These are phyloP conservation scores for Kryptopterus vitreolus DNA, from an alignment of 2,797 vertebrate genomes.

Conservation along the genomic window DNA sequence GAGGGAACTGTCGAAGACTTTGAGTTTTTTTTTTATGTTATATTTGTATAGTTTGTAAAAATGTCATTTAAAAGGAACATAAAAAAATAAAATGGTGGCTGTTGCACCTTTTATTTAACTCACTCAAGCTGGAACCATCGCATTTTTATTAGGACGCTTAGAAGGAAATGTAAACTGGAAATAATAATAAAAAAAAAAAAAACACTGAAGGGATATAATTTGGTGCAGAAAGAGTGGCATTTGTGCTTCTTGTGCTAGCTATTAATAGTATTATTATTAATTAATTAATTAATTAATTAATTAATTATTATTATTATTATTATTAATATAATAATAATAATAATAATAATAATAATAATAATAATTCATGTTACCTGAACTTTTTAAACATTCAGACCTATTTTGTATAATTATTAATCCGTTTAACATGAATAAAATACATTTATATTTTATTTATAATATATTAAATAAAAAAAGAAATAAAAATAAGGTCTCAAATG, in stretches of 20 bases:
- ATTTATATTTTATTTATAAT: no score
- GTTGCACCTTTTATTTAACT: neutral
- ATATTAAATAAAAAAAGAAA: no score
- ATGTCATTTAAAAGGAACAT: neutral
- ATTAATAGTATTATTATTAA: no score
- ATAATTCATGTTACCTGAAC: no score
- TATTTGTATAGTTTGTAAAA: neutral
- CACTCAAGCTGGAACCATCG: neutral
- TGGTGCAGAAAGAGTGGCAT: neutral
- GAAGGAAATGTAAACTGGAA: neutral
- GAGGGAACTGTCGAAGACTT: constrained; percentile 17
- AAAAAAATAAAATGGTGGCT: neutral
- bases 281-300: no score
- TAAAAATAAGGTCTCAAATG: no score
- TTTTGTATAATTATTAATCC: no score
- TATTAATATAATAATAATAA: no score
- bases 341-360: no score
- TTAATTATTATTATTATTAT: no score
- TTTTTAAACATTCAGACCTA: no score
- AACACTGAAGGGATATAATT: neutral
- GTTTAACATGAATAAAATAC: no score
- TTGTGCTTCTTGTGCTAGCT: neutral
- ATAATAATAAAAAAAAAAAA: neutral
- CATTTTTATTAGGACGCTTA: neutral
- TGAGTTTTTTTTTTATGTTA: neutral